Percentiles rank a stretch among this genome's conserved stretches.
Evolutionary conservation across 2,888 invertebrate genomes (phyloP).

Genomic region (Ophioninae sp.): DNA sequence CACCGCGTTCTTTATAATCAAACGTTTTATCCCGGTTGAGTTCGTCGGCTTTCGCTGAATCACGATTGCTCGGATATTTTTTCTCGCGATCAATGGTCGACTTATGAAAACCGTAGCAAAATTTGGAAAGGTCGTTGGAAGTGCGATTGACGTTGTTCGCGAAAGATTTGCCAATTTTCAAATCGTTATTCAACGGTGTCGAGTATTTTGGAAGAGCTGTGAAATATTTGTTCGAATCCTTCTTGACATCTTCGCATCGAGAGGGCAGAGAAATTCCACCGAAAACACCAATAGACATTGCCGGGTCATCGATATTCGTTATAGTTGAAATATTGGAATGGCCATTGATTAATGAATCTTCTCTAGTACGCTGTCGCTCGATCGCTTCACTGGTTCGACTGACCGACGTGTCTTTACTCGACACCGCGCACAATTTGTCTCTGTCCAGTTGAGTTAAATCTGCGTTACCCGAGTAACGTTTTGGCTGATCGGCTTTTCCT

Average conservation of each 20-base stretch:
- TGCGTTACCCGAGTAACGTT: not conserved
- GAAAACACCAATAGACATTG: not conserved
- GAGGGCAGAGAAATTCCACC: constrained; percentile 6
- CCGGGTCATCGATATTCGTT: not conserved
- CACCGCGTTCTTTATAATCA: not conserved
- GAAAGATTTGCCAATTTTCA: constrained; percentile 22
- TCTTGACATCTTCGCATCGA: not conserved
- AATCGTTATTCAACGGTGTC: constrained; percentile 61
- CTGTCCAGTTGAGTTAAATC: not conserved
- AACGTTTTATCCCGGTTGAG: not conserved
- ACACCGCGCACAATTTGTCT: not conserved
- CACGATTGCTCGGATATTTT: not conserved
- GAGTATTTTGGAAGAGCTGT: constrained; percentile 57
- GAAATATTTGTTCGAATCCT: constrained; percentile 8
- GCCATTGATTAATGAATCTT: constrained; percentile 2
- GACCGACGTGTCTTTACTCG: not conserved
- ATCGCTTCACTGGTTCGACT: not conserved
- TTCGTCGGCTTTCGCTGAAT: constrained; percentile 1
- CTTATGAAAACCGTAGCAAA: constrained; percentile 44
- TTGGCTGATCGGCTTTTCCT: not conserved
- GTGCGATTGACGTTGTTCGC: constrained; percentile 17
- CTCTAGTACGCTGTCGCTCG: not conserved
- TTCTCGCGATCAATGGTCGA: not conserved
- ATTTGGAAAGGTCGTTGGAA: constrained; percentile 44
- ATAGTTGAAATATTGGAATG: not conserved